Base-by-base conservation (phyloP, 2,888 invertebrate genomes). In the Neoaliturus tenellus region DNA sequence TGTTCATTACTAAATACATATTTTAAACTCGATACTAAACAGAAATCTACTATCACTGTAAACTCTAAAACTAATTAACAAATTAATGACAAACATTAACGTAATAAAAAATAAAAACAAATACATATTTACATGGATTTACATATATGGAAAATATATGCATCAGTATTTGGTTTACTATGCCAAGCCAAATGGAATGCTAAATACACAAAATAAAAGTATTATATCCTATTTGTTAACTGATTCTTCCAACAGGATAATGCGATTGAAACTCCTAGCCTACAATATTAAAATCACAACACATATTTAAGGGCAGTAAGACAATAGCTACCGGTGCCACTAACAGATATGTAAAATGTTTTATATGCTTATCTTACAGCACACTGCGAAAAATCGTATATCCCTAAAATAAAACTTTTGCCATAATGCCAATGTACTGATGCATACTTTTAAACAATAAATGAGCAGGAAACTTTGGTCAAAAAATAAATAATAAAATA, bases 401-500 rank as follows among this genome's bases (percentile, higher is more conserved):
- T 28, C 14, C 3, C 2, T 1, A 55, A 55, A 55, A 23, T 31
- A 62, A 25, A 58, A 62, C 31, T n/a, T 62, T 28, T 28, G 2
- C 28, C 28, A 62, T 31, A 28, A 62, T 17, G 12, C 62, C 31
- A 12, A 62, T 12, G 31, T 62, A 28, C 62, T 62, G 51, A 51
- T 51, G 62, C 62, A 28, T 62, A 28, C 28, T 62, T 14, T 62
- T 31, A 28, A 62, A 62, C 8, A 14, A 28, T 28, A 62, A 62
- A 25, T 62, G 62, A 62, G 62, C 62, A 20, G 14, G n/a, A 5
- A 62, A 62, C 62, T 62, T 62, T 62, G 62, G 62, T 62, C 25
- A 62, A 62, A 62, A 62, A 62, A 62, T 62, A 62, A 25, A 62
- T 14, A 62, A 62, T 31, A 62, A 62, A 28, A 62, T 62, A 62